A percentile compares a stretch with the other conserved stretches of the same genome.
Conservation (phyloP, 2,113 vertebrate species). For the Danionella cerebrum region DNA sequence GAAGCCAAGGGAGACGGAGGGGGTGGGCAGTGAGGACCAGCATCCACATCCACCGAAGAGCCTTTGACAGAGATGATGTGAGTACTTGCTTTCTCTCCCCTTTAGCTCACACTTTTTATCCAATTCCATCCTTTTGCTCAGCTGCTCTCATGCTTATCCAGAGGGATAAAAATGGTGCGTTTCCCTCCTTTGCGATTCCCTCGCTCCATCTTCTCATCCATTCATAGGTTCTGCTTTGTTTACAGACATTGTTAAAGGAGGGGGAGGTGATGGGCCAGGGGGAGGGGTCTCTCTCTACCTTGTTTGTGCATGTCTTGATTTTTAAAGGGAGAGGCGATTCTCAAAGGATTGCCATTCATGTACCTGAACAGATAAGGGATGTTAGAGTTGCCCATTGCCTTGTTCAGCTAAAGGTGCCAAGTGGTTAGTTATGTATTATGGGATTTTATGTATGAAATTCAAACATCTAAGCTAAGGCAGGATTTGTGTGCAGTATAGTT, state of each 20-base stretch:
- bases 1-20: conserved; percentile 34
- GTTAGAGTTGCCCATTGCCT: too few relatives aligned
- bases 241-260: conserved; percentile 41
- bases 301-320: conserved; percentile 17
- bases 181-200: conserved; percentile 28
- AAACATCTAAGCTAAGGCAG: too few relatives aligned
- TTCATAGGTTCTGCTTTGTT: conserved; percentile 60
- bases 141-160: conserved; percentile 35
- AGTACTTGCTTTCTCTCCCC: conserved; percentile 46
- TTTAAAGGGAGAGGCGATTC: conserved; percentile 14
- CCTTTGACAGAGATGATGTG: conserved; percentile 70
- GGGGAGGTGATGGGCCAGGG: conserved; percentile 2
- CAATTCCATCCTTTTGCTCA: not conserved
- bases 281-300: conserved; percentile 29
- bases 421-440: too few relatives aligned
- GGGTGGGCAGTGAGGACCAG: conserved; percentile 40
- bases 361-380: too few relatives aligned
- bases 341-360: not conserved
- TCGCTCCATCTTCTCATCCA: conserved; percentile 36
- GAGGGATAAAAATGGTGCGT: conserved; percentile 4
- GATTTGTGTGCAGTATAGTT: too few relatives aligned
- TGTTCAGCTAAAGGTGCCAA: too few relatives aligned
- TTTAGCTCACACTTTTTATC: conserved; percentile 4
- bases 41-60: conserved; percentile 52
- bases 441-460: too few relatives aligned